Percentiles rank a stretch among this genome's conserved stretches.
Evolutionary conservation across 2,113 vertebrate species (phyloP).

Genomic region (Ondatra zibethicus): DNA sequence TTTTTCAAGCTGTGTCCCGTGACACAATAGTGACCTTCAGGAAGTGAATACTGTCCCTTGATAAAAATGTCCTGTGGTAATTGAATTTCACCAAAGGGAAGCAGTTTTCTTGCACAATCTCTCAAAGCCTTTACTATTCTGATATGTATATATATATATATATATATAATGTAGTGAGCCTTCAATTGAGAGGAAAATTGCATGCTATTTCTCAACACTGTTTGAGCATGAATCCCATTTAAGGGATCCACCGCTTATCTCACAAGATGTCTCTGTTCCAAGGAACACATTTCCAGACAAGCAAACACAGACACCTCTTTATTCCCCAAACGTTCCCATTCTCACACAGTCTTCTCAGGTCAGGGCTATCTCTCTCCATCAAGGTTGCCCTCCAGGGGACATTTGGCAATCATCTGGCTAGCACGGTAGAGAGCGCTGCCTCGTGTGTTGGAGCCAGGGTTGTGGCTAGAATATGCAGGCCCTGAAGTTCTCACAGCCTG

Average conservation of each 20-base stretch:
- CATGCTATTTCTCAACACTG: constrained; percentile 37
- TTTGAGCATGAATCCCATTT: constrained; percentile 35
- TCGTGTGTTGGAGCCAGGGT: background rate
- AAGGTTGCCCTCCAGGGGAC: constrained; percentile 8
- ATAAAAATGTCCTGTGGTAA: constrained; percentile 16
- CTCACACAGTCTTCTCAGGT: constrained; percentile 22
- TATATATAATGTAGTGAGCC: background rate
- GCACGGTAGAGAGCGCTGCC: background rate
- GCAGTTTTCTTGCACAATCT: background rate
- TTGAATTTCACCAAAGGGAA: constrained; percentile 46
- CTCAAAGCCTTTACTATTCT: constrained; percentile 61
- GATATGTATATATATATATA: background rate
- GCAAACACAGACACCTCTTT: constrained; percentile 58
- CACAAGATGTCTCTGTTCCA: constrained; percentile 60
- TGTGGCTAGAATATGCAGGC: background rate
- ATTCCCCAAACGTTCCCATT: constrained; percentile 30
- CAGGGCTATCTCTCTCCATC: constrained; percentile 9
- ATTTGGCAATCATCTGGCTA: background rate
- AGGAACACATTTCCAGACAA: constrained; percentile 43
- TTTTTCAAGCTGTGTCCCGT: background rate
- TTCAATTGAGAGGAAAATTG: background rate
- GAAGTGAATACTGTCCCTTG: constrained; percentile 29
- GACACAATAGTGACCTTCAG: constrained; percentile 35
- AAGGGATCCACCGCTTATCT: constrained; percentile 48
- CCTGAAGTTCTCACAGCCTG: background rate